phyloP scores from a whole-genome alignment of 1,140 invertebrate species.

The Drosophila asahinai region DNA sequence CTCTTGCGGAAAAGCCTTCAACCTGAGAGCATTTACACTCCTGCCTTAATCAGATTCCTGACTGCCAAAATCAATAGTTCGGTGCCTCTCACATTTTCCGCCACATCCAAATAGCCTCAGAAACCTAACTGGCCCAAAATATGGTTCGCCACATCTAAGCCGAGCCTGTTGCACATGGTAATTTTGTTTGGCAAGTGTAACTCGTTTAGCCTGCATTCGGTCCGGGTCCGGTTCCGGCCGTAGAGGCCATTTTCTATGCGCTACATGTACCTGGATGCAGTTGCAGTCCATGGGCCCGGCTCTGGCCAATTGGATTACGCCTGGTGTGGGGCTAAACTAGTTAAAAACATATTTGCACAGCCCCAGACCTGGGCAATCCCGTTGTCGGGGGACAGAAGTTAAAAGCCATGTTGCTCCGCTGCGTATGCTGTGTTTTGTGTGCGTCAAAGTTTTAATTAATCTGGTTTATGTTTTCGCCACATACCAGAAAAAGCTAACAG shows the following conservation, averaged over 20 bases:
- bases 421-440: constrained; percentile 41
- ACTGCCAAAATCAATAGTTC: constrained; percentile 11
- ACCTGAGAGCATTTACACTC: background rate
- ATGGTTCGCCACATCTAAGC: background rate
- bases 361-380: constrained; percentile 32
- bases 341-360: constrained; percentile 72
- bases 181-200: constrained; percentile 59
- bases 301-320: constrained; percentile 60
- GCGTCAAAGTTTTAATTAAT: constrained; percentile 78
- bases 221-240: constrained; percentile 46
- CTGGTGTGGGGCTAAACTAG: constrained; percentile 60
- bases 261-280: constrained; percentile 3
- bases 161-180: constrained; percentile 45
- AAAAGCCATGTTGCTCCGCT: constrained; percentile 26
- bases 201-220: constrained; percentile 38
- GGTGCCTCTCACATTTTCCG: background rate
- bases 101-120: background rate
- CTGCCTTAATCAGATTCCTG: background rate
- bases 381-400: constrained; percentile 10
- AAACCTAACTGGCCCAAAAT: constrained; percentile 12
- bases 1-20: background rate
- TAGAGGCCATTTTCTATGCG: constrained; percentile 31
- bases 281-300: constrained; percentile 22
- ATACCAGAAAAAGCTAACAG: constrained; percentile 47
- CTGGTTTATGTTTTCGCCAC: constrained; percentile 71